These are phyloP conservation scores for Lydus trimaculatus DNA, from an alignment of 2,888 invertebrate genomes.

Conservation along the genomic window DNA sequence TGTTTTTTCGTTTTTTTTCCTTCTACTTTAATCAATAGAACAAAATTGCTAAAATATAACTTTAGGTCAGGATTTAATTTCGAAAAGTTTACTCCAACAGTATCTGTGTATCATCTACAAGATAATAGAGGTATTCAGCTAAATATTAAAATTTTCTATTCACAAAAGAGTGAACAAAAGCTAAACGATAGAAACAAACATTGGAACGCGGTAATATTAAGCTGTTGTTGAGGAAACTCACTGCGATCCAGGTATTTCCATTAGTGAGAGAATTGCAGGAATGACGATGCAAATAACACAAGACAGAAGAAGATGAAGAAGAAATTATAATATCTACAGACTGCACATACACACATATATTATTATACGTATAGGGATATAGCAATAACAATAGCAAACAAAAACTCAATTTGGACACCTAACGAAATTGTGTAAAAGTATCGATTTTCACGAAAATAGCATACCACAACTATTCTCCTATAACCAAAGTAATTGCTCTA, in stretches of 20 bases:
- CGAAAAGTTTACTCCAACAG: neutral
- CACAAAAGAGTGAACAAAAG: neutral
- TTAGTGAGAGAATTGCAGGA: conserved; percentile 15
- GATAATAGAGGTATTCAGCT: neutral
- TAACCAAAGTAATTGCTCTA: neutral
- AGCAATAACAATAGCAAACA: too few species aligned
- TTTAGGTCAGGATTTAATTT: neutral
- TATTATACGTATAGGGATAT: neutral
- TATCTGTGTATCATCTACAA: neutral
- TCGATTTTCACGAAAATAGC: neutral
- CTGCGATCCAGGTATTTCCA: conserved; percentile 13
- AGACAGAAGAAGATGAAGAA: neutral
- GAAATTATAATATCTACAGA: neutral
- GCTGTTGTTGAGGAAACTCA: conserved; percentile 4
- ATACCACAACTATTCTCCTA: neutral
- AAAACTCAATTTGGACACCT: neutral
- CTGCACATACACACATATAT: neutral
- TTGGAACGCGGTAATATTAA: conserved; percentile 16
- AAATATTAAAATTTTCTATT: neutral
- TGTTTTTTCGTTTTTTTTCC: too few species aligned
- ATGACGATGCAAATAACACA: conserved; percentile 13
- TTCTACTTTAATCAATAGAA: too few species aligned
- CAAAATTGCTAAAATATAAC: too few species aligned
- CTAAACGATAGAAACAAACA: conserved; percentile 10
- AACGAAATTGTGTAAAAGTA: neutral